These are phyloP conservation scores for Lithophane socia DNA, from an alignment of 2,888 invertebrate species.

Conservation along the genomic window DNA sequence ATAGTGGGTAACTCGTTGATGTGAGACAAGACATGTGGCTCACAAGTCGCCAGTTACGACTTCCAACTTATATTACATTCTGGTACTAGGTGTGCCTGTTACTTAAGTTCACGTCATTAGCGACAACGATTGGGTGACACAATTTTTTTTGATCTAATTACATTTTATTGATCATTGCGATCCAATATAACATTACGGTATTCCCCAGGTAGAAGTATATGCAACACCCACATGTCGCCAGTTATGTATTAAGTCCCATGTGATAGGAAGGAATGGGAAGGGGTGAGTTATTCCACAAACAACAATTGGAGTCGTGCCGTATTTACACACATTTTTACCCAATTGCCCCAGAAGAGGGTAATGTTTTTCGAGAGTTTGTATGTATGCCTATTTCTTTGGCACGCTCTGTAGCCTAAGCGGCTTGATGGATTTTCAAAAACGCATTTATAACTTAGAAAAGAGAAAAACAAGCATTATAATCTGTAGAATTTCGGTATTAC, in stretches of 20 bases:
- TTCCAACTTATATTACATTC: constrained; percentile 29
- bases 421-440: no score
- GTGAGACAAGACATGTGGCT: not conserved
- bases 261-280: not conserved
- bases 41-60: constrained; percentile 4
- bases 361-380: no score
- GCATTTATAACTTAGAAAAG: no score
- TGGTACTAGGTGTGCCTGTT: not conserved
- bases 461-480: no score
- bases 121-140: not conserved
- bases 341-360: no score
- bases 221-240: not conserved
- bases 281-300: not conserved
- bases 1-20: not conserved
- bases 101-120: not conserved
- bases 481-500: no score
- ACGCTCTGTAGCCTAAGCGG: no score
- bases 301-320: not conserved
- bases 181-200: not conserved
- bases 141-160: not conserved
- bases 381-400: no score
- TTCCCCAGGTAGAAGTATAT: not conserved
- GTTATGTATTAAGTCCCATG: not conserved
- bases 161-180: not conserved
- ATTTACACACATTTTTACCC: not conserved